phyloP scores from a whole-genome alignment of 1,140 invertebrate species.

The Drosophila burlai region DNA sequence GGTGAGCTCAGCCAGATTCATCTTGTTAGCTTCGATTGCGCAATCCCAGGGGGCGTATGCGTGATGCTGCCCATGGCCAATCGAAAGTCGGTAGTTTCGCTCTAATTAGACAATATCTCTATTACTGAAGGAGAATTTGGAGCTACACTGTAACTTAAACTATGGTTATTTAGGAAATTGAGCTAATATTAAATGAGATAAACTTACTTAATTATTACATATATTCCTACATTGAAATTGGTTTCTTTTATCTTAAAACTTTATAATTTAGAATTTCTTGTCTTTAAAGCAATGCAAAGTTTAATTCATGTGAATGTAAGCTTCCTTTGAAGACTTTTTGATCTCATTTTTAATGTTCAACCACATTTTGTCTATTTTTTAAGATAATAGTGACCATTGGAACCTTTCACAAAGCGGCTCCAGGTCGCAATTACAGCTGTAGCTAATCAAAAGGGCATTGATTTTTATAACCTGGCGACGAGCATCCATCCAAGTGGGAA shows the following conservation, averaged over 20 bases:
- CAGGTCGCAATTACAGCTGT: conserved; percentile 66
- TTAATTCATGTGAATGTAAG: neutral
- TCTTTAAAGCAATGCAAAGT: accelerated
- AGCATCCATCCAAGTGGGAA: conserved; percentile 33
- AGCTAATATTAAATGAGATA: neutral
- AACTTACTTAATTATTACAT: neutral
- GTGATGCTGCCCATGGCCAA: conserved; percentile 66
- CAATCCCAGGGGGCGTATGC: conserved; percentile 66
- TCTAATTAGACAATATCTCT: conserved; percentile 81
- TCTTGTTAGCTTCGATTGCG: conserved; percentile 40
- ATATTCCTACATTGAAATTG: neutral
- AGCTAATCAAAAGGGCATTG: conserved; percentile 81
- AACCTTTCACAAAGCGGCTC: conserved; percentile 65
- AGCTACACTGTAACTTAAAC: conserved; percentile 3
- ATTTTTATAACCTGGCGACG: conserved; percentile 74
- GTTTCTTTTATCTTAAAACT: neutral
- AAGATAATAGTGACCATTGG: neutral
- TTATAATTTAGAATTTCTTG: neutral
- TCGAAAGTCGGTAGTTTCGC: conserved; percentile 48
- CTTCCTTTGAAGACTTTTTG: neutral
- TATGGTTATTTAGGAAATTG: too few species aligned
- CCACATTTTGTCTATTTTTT: neutral
- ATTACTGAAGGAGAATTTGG: conserved; percentile 46
- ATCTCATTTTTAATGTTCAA: neutral
- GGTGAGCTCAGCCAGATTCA: conserved; percentile 3